Evolutionary conservation across 2,797 vertebrate species (phyloP), one percentile per base, ranked within the genome.

Genomic region (Smutsia gigantea): DNA sequence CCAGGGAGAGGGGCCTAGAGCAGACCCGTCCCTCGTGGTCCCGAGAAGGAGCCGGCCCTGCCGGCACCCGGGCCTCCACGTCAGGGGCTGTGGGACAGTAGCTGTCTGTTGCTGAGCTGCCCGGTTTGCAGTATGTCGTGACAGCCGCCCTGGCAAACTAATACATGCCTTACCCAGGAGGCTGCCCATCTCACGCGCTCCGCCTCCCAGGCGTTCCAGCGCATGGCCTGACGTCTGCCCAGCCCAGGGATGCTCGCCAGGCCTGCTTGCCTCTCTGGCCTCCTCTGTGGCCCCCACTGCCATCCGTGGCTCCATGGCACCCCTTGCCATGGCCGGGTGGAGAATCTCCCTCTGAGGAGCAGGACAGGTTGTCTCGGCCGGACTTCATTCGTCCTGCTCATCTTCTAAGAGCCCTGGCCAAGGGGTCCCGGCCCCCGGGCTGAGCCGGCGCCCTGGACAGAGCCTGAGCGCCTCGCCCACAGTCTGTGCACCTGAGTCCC

Each of bases 391-490:
- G 27, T 29, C 57, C 4, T 0, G 2, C 2, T 42, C 34, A n/a
- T 21, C 49, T 21, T 63, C 77, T 61, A 21, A 71, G 63, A 84
- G 81, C 77, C n/a, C 14, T 4, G 6, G 12, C 42, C 53, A 55
- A 34, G 37, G 78, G 31, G 17, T 15, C 17, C 37, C 46, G 13
- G 17, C 10, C 39, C 57, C 27, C 13, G 23, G 69, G 11, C 94
- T 75, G 64, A 57, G 87, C 49, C 9, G 63, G 13, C 3, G 2
- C n/a, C 39, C 55, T 23, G 59, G 23, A 2, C n/a, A 3, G 71
- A 69, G 29, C 6, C 42, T 7, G 2, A 51, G 8, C 5, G 25
- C 27, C 12, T 29, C 12, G 0, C 55, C 27, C 2, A 1, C 1
- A 23, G 2, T 1, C 42, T 7, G 5, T 4, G 0, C 25, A 8